Conservation (phyloP, 2,888 invertebrate genomes). For the Erebia epiphron region DNA sequence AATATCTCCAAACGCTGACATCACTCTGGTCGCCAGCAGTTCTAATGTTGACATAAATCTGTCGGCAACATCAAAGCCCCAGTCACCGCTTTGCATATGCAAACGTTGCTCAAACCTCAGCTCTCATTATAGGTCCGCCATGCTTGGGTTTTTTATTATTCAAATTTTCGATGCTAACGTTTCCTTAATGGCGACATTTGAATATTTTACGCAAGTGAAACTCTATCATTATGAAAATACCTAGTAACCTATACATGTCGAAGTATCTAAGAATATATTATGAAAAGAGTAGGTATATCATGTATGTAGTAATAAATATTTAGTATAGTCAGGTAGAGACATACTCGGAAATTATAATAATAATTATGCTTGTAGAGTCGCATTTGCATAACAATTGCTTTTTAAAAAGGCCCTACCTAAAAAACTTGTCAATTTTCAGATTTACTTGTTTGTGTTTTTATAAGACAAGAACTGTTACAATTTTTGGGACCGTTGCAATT, state of each 20-base stretch:
- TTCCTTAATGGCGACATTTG: conserved; percentile 6
- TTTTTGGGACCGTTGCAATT: conserved; percentile 54
- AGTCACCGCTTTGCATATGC: conserved; percentile 57
- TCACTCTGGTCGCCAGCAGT: conserved; percentile 51
- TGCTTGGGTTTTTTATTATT: conserved; percentile 53
- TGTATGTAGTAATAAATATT: too few relatives aligned
- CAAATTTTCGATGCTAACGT: conserved; percentile 42
- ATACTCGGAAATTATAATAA: too few relatives aligned
- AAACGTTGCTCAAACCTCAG: conserved; percentile 47
- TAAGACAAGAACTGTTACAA: conserved; percentile 61
- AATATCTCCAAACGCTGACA: conserved; percentile 58
- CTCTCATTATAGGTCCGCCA: conserved; percentile 45
- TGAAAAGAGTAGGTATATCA: too few relatives aligned
- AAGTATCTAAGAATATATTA: too few relatives aligned
- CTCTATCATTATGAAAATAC: not conserved
- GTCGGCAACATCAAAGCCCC: conserved; percentile 32
- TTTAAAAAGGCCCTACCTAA: not conserved
- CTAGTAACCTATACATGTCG: not conserved
- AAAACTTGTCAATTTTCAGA: not conserved
- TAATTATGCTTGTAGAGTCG: too few relatives aligned
- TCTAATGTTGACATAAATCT: conserved; percentile 23
- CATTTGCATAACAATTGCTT: too few relatives aligned
- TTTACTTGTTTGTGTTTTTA: conserved; percentile 28
- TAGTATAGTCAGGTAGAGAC: too few relatives aligned
- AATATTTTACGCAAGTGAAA: not conserved